Percentiles rank a stretch among this genome's conserved stretches.
Conservation (phyloP, 2,113 vertebrate species). For the Platichthys flesus region DNA sequence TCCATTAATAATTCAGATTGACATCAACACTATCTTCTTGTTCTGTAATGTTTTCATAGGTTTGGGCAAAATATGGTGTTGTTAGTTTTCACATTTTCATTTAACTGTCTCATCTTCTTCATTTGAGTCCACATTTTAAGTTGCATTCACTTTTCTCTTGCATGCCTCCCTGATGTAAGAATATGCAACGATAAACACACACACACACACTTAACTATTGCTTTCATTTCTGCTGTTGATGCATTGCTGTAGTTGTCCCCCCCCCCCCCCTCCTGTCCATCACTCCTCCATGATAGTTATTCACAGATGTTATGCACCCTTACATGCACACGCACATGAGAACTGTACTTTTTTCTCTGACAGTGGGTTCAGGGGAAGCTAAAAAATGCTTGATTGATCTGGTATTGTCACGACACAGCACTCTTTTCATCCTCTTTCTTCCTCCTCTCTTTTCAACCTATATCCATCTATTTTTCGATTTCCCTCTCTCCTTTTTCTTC, state of each 20-base stretch:
- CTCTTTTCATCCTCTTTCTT: neutral
- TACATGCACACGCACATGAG: slow-evolving; percentile 3
- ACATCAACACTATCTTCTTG: neutral
- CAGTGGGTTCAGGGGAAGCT: slow-evolving; percentile 22
- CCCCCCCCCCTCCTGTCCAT: neutral
- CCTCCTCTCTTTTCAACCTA: neutral
- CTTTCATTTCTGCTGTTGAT: slow-evolving; percentile 24
- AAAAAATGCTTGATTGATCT: neutral
- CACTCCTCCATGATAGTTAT: slow-evolving; percentile 1
- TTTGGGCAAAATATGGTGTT: neutral
- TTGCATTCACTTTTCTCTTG: neutral
- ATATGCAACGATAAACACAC: neutral
- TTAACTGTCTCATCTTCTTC: neutral
- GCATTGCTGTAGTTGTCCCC: slow-evolving; percentile 7
- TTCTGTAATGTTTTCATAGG: neutral
- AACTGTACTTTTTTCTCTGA: slow-evolving; percentile 28
- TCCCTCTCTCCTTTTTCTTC: slow-evolving; percentile 21
- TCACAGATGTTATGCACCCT: slow-evolving; percentile 4
- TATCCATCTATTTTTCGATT: slow-evolving; percentile 46
- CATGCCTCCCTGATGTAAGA: neutral
- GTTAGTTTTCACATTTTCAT: neutral
- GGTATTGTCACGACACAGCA: too few relatives aligned
- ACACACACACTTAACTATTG: neutral
- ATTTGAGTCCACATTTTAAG: neutral
- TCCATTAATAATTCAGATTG: neutral